These are phyloP conservation scores for Myopa testacea DNA, from an alignment of 2,888 invertebrate genomes.

Conservation along the genomic window DNA sequence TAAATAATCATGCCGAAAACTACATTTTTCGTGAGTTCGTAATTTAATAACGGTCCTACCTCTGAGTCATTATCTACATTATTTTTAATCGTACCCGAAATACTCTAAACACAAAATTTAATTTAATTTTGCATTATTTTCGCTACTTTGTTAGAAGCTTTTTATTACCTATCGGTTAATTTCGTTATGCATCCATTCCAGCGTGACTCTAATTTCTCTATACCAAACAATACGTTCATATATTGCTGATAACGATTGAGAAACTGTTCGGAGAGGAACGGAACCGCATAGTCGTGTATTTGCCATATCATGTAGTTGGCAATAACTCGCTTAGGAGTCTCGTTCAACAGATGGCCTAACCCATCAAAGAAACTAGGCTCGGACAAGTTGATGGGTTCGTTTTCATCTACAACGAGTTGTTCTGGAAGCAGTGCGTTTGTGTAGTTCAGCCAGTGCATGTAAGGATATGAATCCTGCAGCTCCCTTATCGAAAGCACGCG, in stretches of 20 bases:
- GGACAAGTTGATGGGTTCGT: slow-evolving; percentile 86
- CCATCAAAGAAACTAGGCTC: slow-evolving; percentile 86
- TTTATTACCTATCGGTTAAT: neutral
- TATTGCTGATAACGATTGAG: slow-evolving; percentile 84
- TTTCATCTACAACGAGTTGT: slow-evolving; percentile 72
- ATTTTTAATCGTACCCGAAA: no score
- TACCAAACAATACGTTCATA: slow-evolving; percentile 83
- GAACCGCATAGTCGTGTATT: slow-evolving; percentile 82
- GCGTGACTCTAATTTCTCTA: slow-evolving; percentile 85
- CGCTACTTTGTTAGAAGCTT: no score
- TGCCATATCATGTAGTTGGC: slow-evolving; percentile 96
- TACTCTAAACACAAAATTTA: no score
- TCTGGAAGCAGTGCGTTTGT: slow-evolving; percentile 83
- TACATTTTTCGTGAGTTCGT: no score
- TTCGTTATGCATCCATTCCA: slow-evolving; percentile 90
- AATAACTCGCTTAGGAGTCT: slow-evolving; percentile 75
- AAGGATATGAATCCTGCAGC: slow-evolving; percentile 80
- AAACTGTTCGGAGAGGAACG: slow-evolving; percentile 83
- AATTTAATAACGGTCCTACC: no score
- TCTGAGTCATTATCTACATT: no score
- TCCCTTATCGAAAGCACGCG: slow-evolving; percentile 72
- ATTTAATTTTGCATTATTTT: no score
- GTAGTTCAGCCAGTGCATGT: slow-evolving; percentile 74
- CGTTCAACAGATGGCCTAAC: slow-evolving; percentile 74
- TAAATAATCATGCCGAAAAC: no score